Percentiles rank a stretch among this genome's conserved stretches.
phyloP scores from a whole-genome alignment of 2,113 vertebrate species.

The Muntiacus reevesi region DNA sequence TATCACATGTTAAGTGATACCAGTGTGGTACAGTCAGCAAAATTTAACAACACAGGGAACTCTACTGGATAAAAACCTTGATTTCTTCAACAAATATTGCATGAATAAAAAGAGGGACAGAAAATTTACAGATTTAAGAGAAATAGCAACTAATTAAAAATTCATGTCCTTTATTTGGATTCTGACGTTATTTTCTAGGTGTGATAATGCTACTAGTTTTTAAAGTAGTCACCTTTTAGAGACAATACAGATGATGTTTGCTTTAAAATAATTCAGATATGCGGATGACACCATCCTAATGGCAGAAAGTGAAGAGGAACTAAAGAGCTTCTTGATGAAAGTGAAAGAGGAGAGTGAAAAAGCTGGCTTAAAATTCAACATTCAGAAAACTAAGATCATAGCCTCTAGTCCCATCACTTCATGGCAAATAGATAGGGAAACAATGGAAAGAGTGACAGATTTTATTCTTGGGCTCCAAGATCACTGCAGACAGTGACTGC shows the following conservation, averaged over 20 bases:
- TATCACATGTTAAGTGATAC: neutral
- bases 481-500: neutral
- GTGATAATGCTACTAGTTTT: neutral
- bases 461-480: neutral
- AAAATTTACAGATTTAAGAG: neutral
- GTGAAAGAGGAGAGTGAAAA: neutral
- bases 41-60: neutral
- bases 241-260: neutral
- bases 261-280: constrained; percentile 11
- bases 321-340: neutral
- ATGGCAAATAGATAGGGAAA: neutral
- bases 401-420: neutral
- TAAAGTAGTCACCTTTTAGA: neutral
- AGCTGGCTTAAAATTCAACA: neutral
- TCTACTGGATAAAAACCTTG: neutral
- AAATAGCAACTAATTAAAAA: neutral
- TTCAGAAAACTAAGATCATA: neutral
- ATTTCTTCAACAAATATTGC: constrained; percentile 12
- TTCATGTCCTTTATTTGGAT: neutral
- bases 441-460: neutral
- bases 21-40: neutral
- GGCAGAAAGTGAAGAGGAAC: neutral
- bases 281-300: neutral
- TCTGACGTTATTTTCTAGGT: neutral
- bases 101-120: neutral